Conservation (phyloP, 2,888 invertebrate genomes). For the Drepana falcataria region DNA sequence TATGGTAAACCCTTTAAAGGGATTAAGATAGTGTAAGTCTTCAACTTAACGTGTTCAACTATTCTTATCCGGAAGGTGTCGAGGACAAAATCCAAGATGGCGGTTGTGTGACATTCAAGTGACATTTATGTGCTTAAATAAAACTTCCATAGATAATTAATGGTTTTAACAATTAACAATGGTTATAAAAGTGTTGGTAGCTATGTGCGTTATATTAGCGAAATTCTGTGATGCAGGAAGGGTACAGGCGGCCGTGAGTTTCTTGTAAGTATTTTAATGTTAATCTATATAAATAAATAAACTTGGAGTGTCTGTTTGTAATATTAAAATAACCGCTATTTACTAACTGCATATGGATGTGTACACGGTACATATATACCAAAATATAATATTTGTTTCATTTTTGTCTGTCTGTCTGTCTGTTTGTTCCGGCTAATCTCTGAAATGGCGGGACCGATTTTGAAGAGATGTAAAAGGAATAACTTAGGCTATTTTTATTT, state of each 20-base stretch:
- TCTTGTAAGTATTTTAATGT: slow-evolving; percentile 51
- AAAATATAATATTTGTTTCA: no score
- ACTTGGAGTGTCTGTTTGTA: no score
- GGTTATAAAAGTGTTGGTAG: slow-evolving; percentile 23
- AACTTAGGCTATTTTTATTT: no score
- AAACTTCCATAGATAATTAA: slow-evolving; percentile 9
- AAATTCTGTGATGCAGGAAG: slow-evolving; percentile 38
- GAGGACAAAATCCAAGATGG: background rate
- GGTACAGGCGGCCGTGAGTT: slow-evolving; percentile 65
- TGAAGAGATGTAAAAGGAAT: no score
- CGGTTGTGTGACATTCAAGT: background rate
- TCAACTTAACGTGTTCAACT: slow-evolving; percentile 22
- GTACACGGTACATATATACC: no score
- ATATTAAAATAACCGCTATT: no score
- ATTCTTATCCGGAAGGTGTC: background rate
- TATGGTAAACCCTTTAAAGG: slow-evolving; percentile 18
- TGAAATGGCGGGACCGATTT: no score
- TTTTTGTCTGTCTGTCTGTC: no score
- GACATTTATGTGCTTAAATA: background rate
- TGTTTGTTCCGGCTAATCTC: no score
- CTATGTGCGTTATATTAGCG: slow-evolving; percentile 28
- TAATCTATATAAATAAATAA: no score
- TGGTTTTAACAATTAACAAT: slow-evolving; percentile 22
- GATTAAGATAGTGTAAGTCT: slow-evolving; percentile 36
- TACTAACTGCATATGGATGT: no score